These are phyloP conservation scores for Hemistola chrysoprasaria DNA, from an alignment of 2,888 invertebrate species.

Conservation along the genomic window DNA sequence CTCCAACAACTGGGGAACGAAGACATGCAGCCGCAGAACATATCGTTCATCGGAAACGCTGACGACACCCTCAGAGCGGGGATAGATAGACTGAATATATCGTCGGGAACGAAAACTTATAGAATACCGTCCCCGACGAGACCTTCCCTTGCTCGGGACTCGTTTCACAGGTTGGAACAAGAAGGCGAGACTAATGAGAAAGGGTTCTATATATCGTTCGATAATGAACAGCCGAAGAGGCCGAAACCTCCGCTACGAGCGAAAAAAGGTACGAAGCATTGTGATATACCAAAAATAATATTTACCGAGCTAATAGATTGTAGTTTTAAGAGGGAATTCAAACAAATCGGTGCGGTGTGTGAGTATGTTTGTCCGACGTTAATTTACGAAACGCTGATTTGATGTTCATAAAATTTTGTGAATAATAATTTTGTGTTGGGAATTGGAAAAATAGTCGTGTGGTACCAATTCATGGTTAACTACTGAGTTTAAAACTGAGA, in stretches of 20 bases:
- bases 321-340: too few relatives aligned
- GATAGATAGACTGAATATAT: conserved; percentile 90
- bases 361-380: too few relatives aligned
- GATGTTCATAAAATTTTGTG: too few relatives aligned
- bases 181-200: conserved; percentile 83
- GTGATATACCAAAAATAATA: too few relatives aligned
- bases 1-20: conserved; percentile 83
- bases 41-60: conserved; percentile 93
- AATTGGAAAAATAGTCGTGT: too few relatives aligned
- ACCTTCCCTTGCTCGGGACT: conserved; percentile 86
- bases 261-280: conserved; percentile 72
- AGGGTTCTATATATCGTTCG: conserved; percentile 97
- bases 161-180: conserved; percentile 82
- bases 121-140: conserved; percentile 94
- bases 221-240: conserved; percentile 92
- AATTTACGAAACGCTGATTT: too few relatives aligned
- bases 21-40: conserved; percentile 96
- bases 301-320: too few relatives aligned
- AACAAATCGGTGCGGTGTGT: too few relatives aligned
- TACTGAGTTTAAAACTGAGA: too few relatives aligned
- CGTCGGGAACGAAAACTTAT: conserved; percentile 93
- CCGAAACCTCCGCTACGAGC: conserved; percentile 93
- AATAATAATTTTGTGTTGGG: too few relatives aligned
- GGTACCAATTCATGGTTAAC: too few relatives aligned
- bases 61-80: conserved; percentile 84